These are phyloP conservation scores for Brachyistius frenatus DNA, from an alignment of 2,113 vertebrate genomes.

Conservation along the genomic window DNA sequence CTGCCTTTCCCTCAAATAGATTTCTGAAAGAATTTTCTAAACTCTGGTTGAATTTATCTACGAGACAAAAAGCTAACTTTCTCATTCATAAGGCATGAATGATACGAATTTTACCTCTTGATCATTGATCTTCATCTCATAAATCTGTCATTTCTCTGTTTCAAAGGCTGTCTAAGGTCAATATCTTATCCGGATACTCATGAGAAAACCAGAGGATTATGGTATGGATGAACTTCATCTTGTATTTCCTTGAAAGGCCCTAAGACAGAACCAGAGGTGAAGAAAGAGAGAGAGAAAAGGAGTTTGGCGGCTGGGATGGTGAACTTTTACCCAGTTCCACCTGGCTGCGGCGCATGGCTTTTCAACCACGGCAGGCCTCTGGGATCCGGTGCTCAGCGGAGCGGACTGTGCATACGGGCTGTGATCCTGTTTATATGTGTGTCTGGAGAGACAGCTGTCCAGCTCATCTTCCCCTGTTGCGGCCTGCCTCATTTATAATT, in stretches of 20 bases:
- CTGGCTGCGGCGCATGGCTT: constrained; percentile 74
- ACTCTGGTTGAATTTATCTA: not conserved
- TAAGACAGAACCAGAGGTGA: constrained; percentile 36
- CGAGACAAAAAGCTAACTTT: constrained; percentile 16
- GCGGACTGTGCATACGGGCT: constrained; percentile 68
- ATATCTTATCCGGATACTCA: constrained; percentile 39
- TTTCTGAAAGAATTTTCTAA: constrained; percentile 2
- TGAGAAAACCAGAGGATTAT: constrained; percentile 50
- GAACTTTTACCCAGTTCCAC: constrained; percentile 85
- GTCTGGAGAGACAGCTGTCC: constrained; percentile 82
- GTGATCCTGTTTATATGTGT: constrained; percentile 72
- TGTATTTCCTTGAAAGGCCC: constrained; percentile 55
- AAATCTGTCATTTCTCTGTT: constrained; percentile 20
- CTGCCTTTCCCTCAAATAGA: not conserved
- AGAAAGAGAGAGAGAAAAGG: constrained; percentile 48
- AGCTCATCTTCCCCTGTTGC: constrained; percentile 81
- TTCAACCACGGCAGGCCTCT: constrained; percentile 74
- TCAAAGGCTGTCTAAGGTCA: not conserved
- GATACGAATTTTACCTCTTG: not conserved
- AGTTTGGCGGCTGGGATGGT: constrained; percentile 65
- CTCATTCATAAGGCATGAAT: not conserved
- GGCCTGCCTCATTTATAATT: constrained; percentile 84
- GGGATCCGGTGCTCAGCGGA: constrained; percentile 78
- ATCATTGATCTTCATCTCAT: constrained; percentile 3
- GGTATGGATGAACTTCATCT: constrained; percentile 53